Evolutionary conservation across 92 coral and sea anemone genomes (phyloP).

Genomic region (Epizoanthus illoricatus): DNA sequence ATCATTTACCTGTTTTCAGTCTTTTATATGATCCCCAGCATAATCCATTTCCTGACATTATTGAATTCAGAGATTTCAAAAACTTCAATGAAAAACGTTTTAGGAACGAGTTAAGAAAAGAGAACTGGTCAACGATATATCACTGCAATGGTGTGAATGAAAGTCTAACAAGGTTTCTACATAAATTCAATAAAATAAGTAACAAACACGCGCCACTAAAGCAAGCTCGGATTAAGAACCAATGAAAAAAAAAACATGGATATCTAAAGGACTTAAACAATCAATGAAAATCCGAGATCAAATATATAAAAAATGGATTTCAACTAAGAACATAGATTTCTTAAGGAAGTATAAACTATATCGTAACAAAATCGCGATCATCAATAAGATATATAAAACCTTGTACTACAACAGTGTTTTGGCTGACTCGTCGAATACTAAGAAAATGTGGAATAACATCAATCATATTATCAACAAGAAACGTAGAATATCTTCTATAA

Average conservation of each 20-base stretch:
- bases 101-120: constrained; percentile 37
- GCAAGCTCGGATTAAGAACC: constrained; percentile 28
- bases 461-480: constrained; percentile 14
- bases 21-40: constrained; percentile 21
- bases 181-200: constrained; percentile 34
- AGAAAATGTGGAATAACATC: constrained; percentile 34
- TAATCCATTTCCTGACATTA: constrained; percentile 39
- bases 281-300: constrained; percentile 24
- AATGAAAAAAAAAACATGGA: constrained; percentile 30
- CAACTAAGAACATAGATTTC: neutral
- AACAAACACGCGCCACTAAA: constrained; percentile 34
- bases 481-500: neutral
- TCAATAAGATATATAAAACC: too few species aligned
- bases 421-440: constrained; percentile 16
- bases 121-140: constrained; percentile 37
- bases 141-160: constrained; percentile 43
- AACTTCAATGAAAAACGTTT: constrained; percentile 10
- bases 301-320: constrained; percentile 22
- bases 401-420: too few species aligned
- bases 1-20: constrained; percentile 46
- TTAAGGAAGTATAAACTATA: constrained; percentile 31
- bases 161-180: constrained; percentile 29
- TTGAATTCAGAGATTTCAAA: constrained; percentile 40
- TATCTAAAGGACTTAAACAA: constrained; percentile 20
- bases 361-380: constrained; percentile 21